These are phyloP conservation scores for Trichopria drosophilae DNA, from an alignment of 2,888 invertebrate species.

Conservation along the genomic window DNA sequence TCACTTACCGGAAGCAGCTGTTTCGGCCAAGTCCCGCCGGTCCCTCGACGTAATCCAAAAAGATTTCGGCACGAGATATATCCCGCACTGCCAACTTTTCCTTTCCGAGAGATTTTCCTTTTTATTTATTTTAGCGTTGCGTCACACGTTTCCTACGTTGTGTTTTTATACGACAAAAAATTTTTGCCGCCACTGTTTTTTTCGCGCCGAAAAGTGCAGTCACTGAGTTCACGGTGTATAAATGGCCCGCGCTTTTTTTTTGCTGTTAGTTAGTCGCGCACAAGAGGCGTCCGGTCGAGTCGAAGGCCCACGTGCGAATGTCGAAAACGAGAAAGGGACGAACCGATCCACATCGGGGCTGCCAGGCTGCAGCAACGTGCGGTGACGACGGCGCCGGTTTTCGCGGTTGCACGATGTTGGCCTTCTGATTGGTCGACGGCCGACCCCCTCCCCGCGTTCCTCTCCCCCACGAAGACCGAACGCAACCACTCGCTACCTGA, in stretches of 20 bases:
- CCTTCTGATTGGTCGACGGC: conserved; percentile 27
- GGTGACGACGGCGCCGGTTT: conserved; percentile 45
- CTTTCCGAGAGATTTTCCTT: too few species aligned
- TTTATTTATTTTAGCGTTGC: too few species aligned
- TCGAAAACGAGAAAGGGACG: conserved; percentile 35
- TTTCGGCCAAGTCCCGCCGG: conserved; percentile 20
- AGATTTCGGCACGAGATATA: too few species aligned
- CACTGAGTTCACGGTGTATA: too few species aligned
- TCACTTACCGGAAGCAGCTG: conserved; percentile 34
- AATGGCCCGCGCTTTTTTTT: too few species aligned
- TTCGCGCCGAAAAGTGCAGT: background rate
- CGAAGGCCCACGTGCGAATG: conserved; percentile 57
- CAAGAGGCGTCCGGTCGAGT: conserved; percentile 43
- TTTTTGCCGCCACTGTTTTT: background rate
- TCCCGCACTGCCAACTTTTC: too few species aligned
- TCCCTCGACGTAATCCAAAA: background rate
- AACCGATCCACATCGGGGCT: conserved; percentile 29
- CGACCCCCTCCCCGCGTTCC: conserved; percentile 16
- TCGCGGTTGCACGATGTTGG: conserved; percentile 33
- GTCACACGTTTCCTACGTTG: too few species aligned
- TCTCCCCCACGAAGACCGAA: background rate
- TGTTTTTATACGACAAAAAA: background rate
- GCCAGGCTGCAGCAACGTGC: conserved; percentile 35
- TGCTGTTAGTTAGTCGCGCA: conserved; percentile 30
- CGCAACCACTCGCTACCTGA: background rate